These are phyloP conservation scores for Pontoporia blainvillei DNA, from an alignment of 2,113 vertebrate genomes.

Conservation along the genomic window DNA sequence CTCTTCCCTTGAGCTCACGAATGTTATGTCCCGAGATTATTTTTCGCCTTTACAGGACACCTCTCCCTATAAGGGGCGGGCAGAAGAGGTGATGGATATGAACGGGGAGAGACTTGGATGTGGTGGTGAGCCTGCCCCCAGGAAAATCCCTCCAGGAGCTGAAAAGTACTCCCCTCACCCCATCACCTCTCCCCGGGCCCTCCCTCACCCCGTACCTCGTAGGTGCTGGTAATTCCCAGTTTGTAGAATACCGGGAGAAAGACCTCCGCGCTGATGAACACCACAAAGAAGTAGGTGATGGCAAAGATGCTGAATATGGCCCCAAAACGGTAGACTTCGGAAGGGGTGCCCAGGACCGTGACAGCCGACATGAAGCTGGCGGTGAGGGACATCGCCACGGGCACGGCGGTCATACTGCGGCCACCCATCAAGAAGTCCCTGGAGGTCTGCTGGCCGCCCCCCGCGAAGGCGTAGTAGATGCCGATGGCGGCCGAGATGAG, in stretches of 20 bases:
- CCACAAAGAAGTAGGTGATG: conserved; percentile 85
- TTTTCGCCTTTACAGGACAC: neutral
- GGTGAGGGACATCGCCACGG: conserved; percentile 91
- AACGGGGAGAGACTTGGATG: neutral
- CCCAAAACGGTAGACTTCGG: conserved; percentile 92
- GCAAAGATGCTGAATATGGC: conserved; percentile 82
- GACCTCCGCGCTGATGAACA: conserved; percentile 88
- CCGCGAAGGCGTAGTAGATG: conserved; percentile 88
- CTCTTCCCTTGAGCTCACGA: neutral
- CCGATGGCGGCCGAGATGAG: conserved; percentile 89
- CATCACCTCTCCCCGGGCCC: neutral
- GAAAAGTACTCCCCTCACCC: no score
- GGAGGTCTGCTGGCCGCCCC: conserved; percentile 81
- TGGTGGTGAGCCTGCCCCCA: neutral
- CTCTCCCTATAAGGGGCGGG: neutral
- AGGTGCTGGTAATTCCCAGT: conserved; percentile 93
- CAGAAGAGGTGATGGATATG: neutral
- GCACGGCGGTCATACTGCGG: conserved; percentile 87
- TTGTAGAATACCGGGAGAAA: conserved; percentile 96
- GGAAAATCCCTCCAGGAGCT: neutral
- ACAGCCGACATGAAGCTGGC: conserved; percentile 99
- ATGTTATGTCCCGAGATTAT: neutral
- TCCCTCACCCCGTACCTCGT: conserved; percentile 79
- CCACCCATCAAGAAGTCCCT: conserved; percentile 91
- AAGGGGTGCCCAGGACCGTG: conserved; percentile 91